A percentile compares a stretch with the other conserved stretches of the same genome.
Conservation (phyloP, 2,113 vertebrate species). For the Oenanthe melanoleuca region DNA sequence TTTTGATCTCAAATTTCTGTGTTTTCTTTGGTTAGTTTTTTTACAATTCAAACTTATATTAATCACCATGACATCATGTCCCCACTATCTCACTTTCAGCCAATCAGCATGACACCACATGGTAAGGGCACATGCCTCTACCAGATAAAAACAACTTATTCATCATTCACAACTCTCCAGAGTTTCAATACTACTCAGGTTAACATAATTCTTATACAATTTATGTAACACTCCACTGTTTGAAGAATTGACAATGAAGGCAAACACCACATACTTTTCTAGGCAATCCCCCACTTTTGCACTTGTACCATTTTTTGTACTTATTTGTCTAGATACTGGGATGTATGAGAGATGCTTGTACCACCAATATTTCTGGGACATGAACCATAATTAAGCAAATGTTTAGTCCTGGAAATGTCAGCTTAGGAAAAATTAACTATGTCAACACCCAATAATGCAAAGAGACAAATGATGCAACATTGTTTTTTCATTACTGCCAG, state of each 20-base stretch:
- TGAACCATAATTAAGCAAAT: background rate
- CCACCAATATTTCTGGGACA: background rate
- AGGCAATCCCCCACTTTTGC: background rate
- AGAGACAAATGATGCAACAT: background rate
- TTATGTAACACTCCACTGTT: slow-evolving; percentile 6
- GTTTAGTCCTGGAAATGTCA: background rate
- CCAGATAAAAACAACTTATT: slow-evolving; percentile 4
- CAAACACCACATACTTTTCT: background rate
- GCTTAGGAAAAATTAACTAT: background rate
- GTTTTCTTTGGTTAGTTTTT: background rate
- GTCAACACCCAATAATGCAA: background rate
- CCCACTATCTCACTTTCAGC: background rate
- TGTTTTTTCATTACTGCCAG: background rate
- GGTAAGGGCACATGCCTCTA: background rate
- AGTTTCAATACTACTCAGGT: background rate
- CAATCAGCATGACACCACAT: background rate
- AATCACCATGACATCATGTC: background rate
- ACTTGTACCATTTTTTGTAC: background rate
- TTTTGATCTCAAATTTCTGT: background rate
- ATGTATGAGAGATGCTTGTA: background rate
- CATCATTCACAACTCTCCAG: background rate
- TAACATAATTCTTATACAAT: background rate
- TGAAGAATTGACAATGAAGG: background rate
- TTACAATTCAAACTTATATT: background rate
- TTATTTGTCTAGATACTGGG: background rate